These are phyloP conservation scores for Emberiza fucata DNA, from an alignment of 2,113 vertebrate species.

Conservation along the genomic window DNA sequence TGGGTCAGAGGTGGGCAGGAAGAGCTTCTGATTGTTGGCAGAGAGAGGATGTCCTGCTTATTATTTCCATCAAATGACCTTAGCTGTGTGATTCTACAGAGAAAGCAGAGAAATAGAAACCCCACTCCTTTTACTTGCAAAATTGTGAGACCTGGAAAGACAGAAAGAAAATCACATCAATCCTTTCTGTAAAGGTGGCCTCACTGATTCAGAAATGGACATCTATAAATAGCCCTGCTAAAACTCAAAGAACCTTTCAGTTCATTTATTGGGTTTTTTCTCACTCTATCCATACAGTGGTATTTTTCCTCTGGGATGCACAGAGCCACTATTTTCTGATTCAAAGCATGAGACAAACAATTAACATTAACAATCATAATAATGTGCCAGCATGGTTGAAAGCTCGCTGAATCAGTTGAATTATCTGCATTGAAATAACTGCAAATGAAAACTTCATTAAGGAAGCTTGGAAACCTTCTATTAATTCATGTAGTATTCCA, in stretches of 20 bases:
- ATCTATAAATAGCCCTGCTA: not conserved
- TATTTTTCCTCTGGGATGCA: not conserved
- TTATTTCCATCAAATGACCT: not conserved
- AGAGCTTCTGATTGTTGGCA: not conserved
- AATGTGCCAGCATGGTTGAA: not conserved
- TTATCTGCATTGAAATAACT: conserved; percentile 12
- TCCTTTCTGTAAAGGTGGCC: not conserved
- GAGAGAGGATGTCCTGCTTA: not conserved
- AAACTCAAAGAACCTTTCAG: not conserved
- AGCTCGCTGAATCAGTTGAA: not conserved
- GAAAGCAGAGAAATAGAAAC: not conserved
- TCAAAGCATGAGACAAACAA: conserved; percentile 31
- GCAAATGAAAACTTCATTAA: conserved; percentile 27
- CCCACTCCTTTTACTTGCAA: not conserved
- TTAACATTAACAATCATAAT: conserved; percentile 16
- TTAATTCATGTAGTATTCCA: conserved; percentile 30
- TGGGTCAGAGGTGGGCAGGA: not conserved
- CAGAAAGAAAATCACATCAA: not conserved
- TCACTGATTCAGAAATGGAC: not conserved
- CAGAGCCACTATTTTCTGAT: not conserved
- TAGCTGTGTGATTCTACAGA: not conserved
- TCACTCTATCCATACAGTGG: not conserved
- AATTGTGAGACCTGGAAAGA: not conserved
- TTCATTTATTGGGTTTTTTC: not conserved
- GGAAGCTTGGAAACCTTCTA: conserved; percentile 4